Percentiles rank a stretch among this genome's conserved stretches.
phyloP scores from a whole-genome alignment of 2,888 invertebrate species.

The Steinernema scapterisci region DNA sequence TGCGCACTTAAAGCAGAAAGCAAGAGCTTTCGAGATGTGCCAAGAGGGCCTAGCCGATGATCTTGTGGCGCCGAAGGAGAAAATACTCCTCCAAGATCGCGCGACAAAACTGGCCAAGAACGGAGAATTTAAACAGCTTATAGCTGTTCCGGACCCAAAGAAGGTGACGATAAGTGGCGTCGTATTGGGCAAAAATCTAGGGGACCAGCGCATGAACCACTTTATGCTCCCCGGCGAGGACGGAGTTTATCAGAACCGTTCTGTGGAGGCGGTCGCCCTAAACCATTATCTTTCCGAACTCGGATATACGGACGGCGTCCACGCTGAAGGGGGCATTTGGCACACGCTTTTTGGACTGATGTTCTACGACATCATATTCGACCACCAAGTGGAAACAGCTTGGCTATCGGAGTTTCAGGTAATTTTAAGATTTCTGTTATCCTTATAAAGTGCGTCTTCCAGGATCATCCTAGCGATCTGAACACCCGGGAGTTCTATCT shows the following conservation, averaged over 20 bases:
- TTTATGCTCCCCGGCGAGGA: constrained; percentile 44
- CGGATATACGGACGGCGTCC: constrained; percentile 47
- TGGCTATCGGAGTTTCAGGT: constrained; percentile 57
- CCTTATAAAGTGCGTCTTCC: background rate
- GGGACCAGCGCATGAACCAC: constrained; percentile 54
- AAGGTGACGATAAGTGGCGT: constrained; percentile 43
- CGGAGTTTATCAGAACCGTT: constrained; percentile 42
- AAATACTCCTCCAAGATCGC: constrained; percentile 51
- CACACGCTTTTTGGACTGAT: constrained; percentile 55
- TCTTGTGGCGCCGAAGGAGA: constrained; percentile 43
- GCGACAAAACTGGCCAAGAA: constrained; percentile 39
- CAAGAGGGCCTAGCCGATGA: constrained; percentile 40
- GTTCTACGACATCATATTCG: constrained; percentile 56
- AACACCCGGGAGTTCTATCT: constrained; percentile 45
- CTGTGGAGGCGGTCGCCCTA: constrained; percentile 57
- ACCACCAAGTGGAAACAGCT: constrained; percentile 37
- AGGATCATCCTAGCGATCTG: constrained; percentile 50
- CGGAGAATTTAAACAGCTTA: background rate
- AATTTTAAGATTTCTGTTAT: background rate
- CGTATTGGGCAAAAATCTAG: constrained; percentile 52
- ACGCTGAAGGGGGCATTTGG: constrained; percentile 57
- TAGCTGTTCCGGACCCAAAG: constrained; percentile 37
- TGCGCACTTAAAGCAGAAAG: constrained; percentile 59
- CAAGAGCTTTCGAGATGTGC: constrained; percentile 40
- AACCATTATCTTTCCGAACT: constrained; percentile 48